Base-by-base conservation (phyloP, 2,797 vertebrate genomes). In the Lutjanus argentimaculatus region DNA sequence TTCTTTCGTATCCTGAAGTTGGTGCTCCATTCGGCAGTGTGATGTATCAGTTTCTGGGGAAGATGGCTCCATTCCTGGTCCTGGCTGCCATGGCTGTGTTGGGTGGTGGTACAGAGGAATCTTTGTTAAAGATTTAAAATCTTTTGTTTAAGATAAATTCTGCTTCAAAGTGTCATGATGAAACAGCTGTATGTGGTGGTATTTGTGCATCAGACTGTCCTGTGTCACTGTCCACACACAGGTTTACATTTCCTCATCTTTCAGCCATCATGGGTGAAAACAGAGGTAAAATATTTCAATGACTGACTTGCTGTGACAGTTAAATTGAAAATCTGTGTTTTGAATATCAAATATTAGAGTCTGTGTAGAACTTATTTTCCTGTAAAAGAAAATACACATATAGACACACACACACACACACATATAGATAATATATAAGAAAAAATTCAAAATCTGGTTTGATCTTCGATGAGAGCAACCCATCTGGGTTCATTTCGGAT, bases 1-100 rank as follows among this genome's bases (percentile, higher is more conserved):
- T 1, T 52, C 8, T 17, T 61, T 49, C 8, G 3, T 58, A 6
- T 65, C n/a, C 25, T 40, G 21, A 87, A 98, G 97, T 97, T 85
- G 97, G 97, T 0, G 97, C 97, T 13, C 97, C 97, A 11, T 97
- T 98, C 19, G 97, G 97, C 76, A 98, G 97, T 1, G 80, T 97
- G 81, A 95, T 97, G 77, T 97, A 97, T 0, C 96, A 97, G 86
- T 98, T 97, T 81, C 96, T 97, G 80, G 97, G 97, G 64, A 98
- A 97, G 91, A 96, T 96, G 0, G 96, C 96, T 59, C 97, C 97
- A 0, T 98, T 98, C 88, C 95, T 98, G 57, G 95, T 97, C 59
- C 92, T 98, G 80, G 96, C 97, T 48, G 91, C 95, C 1, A 91
- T 98, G 12, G 96, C 96, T 66, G 92, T 97, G 74, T 81, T 98